Evolutionary conservation across 2,888 invertebrate species (phyloP).

Genomic region (Himalopsyche japonica): DNA sequence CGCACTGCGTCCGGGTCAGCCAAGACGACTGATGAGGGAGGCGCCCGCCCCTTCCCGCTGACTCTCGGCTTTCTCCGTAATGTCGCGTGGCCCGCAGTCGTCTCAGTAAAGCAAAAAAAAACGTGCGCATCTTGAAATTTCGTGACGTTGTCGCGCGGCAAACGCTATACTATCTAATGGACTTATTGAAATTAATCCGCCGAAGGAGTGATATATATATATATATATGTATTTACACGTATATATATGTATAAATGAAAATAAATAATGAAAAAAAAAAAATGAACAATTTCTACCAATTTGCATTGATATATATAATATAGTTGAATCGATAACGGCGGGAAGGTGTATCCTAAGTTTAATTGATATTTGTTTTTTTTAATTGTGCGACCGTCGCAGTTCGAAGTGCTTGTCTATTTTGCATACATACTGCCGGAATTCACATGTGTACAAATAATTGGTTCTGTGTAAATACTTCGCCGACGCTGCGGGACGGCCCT

Average conservation of each 20-base stretch:
- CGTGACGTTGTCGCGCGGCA: neutral
- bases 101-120: slow-evolving; percentile 47
- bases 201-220: slow-evolving; percentile 30
- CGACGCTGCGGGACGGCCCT: neutral
- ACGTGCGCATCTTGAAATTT: slow-evolving; percentile 42
- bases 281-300: slow-evolving; percentile 22
- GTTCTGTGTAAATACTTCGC: neutral
- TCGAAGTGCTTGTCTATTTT: neutral
- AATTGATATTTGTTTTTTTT: neutral
- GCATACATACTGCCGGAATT: neutral
- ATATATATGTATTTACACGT: neutral
- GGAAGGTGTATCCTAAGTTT: neutral
- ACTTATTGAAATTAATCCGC: slow-evolving; percentile 31
- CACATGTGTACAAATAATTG: neutral
- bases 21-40: slow-evolving; percentile 84
- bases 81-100: no score
- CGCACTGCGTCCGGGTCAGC: slow-evolving; percentile 97
- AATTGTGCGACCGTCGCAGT: neutral
- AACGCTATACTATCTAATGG: slow-evolving; percentile 4
- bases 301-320: slow-evolving; percentile 7
- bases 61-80: slow-evolving; percentile 52
- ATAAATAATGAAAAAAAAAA: slow-evolving; percentile 10
- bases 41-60: neutral
- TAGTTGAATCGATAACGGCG: neutral
- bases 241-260: neutral